Base-by-base conservation (phyloP, 2,113 vertebrate genomes). In the Paramisgurnus dabryanus region DNA sequence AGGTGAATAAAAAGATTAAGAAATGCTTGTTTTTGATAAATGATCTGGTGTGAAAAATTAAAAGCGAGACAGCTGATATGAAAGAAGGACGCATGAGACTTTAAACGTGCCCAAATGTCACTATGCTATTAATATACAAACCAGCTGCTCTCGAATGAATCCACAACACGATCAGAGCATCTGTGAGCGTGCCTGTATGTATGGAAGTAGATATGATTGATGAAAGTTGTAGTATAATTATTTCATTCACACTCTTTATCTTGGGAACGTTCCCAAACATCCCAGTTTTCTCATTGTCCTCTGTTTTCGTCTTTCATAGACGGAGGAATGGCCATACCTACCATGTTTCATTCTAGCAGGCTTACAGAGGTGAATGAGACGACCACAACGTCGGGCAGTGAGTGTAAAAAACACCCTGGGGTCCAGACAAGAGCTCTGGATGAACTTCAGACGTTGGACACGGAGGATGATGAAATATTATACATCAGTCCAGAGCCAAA, bases 401-500 rank as follows among this genome's bases (percentile, higher is more conserved):
- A 89, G 63, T 88, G 89, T 64, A 85, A 84, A 5, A 67, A 84
- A 1, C 84, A 81, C 34, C 78, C 80, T 2, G 78, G 87, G 79
- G 84, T 83, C 34, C 83, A 83, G 5, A 87, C 82, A 73, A 80
- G 87, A 15, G 67, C 68, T 1, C 78, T 78, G 5, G 85, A 83
- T 10, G 85, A 88, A 75, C 86, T 70, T 3, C 92, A 92, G 5
- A 91, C 94, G 49, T 92, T 94, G 63, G 93, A 80, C 93, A 90
- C 73, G 94, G 95, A 88, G 95, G 95, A 4, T 93, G 95, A 87
- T 95, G 94, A 67, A 94, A 94, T 0, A 71, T 95, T 85, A 53
- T 95, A 96, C 80, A 93, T 96, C 82, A 96, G 96, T 3, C 95
- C 95, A 55, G 96, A 97, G 85, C 94, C 96, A 8, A 93, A 96